Percentiles rank a stretch among this genome's conserved stretches.
These are phyloP conservation scores for Monopis laevigella DNA, from an alignment of 2,888 invertebrate species.

Conservation along the genomic window DNA sequence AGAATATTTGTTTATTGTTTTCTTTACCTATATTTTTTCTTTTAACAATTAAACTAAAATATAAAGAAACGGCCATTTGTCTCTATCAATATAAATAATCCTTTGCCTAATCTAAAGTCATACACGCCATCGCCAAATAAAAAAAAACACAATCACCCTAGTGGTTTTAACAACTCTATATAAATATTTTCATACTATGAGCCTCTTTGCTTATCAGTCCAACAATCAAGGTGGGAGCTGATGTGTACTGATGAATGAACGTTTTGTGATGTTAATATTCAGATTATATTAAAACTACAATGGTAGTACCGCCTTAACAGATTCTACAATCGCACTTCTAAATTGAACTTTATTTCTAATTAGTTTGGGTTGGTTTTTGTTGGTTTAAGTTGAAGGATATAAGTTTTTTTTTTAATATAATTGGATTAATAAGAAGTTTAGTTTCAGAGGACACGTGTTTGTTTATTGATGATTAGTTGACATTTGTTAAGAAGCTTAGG, in stretches of 20 bases:
- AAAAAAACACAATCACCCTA: too few species aligned
- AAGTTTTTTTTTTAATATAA: background rate
- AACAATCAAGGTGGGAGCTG: slow-evolving; percentile 39
- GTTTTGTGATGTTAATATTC: slow-evolving; percentile 55
- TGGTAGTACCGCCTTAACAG: too few species aligned
- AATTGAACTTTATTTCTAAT: background rate
- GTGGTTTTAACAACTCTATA: slow-evolving; percentile 30
- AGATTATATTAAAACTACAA: slow-evolving; percentile 24
- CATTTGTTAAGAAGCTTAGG: slow-evolving; percentile 4
- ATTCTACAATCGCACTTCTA: too few species aligned
- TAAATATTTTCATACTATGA: slow-evolving; percentile 22
- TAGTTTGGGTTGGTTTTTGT: background rate
- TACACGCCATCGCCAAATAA: too few species aligned
- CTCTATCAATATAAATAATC: too few species aligned
- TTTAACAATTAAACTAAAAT: too few species aligned
- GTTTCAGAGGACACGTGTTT: slow-evolving; percentile 48
- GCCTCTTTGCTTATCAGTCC: slow-evolving; percentile 35
- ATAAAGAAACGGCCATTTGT: too few species aligned
- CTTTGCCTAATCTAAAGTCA: too few species aligned
- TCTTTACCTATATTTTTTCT: too few species aligned
- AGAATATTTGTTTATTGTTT: too few species aligned
- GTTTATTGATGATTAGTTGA: slow-evolving; percentile 43
- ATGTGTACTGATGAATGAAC: slow-evolving; percentile 58
- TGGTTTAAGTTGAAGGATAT: too few species aligned
- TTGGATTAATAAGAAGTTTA: slow-evolving; percentile 19